Evolutionary conservation across 2,113 vertebrate genomes (phyloP).

Genomic region (Cheirogaleus medius): DNA sequence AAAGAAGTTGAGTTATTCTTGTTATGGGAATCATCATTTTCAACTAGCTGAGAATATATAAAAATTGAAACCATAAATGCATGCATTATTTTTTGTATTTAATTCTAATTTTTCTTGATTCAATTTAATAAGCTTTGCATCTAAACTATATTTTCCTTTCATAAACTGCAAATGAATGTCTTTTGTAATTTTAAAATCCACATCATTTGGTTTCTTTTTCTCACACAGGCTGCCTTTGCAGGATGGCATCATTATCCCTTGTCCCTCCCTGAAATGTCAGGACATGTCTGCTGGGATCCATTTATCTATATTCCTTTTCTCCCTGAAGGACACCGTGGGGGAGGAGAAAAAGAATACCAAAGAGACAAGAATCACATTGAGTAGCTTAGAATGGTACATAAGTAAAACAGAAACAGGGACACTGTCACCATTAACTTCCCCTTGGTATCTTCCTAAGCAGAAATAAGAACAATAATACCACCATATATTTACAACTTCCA

Average conservation of each 20-base stretch:
- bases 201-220: neutral
- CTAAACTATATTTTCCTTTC: slow-evolving; percentile 60
- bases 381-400: neutral
- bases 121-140: slow-evolving; percentile 67
- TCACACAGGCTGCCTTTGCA: neutral
- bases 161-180: slow-evolving; percentile 45
- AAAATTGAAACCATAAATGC: slow-evolving; percentile 70
- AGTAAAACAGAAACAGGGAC: neutral
- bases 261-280: slow-evolving; percentile 30
- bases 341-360: neutral
- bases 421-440: neutral
- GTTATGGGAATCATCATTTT: slow-evolving; percentile 64
- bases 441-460: neutral
- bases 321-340: neutral
- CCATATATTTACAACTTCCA: neutral
- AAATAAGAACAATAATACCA: neutral
- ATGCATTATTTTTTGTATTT: slow-evolving; percentile 65
- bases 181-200: slow-evolving; percentile 26
- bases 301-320: slow-evolving; percentile 6
- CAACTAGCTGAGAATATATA: slow-evolving; percentile 57
- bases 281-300: neutral
- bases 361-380: neutral
- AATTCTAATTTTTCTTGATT: slow-evolving; percentile 66
- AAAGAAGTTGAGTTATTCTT: slow-evolving; percentile 69
- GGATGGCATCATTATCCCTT: neutral